Conservation (phyloP, 2,888 invertebrate species). For the Pandemis cinnamomeana region DNA sequence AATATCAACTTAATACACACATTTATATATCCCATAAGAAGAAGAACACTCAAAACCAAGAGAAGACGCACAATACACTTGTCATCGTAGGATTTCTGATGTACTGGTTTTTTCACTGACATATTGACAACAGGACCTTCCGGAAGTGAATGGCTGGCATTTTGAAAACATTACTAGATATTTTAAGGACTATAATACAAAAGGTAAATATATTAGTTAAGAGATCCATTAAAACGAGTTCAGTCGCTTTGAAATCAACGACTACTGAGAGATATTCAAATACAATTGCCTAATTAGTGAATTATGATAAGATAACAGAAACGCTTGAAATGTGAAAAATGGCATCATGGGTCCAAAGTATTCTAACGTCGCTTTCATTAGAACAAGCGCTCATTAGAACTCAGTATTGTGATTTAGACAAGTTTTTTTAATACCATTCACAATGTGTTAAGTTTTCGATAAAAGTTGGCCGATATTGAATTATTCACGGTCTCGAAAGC, state of each 20-base stretch:
- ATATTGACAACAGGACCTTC: slow-evolving; percentile 5
- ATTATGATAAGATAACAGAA: slow-evolving; percentile 12
- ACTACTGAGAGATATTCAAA: slow-evolving; percentile 21
- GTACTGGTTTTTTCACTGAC: slow-evolving; percentile 20
- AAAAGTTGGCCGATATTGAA: too few relatives aligned
- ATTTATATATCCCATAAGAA: slow-evolving; percentile 58
- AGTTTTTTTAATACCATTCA: too few relatives aligned
- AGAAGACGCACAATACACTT: slow-evolving; percentile 50
- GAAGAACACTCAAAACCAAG: slow-evolving; percentile 50
- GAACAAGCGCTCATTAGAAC: neutral
- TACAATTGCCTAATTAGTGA: slow-evolving; percentile 4
- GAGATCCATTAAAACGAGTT: slow-evolving; percentile 9
- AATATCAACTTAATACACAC: slow-evolving; percentile 62
- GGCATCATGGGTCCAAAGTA: neutral
- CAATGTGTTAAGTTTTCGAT: too few relatives aligned
- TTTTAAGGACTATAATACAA: neutral
- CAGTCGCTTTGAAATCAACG: slow-evolving; percentile 2
- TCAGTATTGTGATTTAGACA: too few relatives aligned
- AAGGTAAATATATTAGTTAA: slow-evolving; percentile 28
- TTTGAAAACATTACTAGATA: neutral
- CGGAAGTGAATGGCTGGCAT: neutral
- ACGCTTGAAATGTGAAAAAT: neutral
- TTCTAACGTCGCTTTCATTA: neutral
- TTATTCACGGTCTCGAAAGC: too few relatives aligned
- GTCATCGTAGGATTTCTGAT: slow-evolving; percentile 37